Evolutionary conservation across 2,888 invertebrate species (phyloP).

Genomic region (Rotaria macrura): DNA sequence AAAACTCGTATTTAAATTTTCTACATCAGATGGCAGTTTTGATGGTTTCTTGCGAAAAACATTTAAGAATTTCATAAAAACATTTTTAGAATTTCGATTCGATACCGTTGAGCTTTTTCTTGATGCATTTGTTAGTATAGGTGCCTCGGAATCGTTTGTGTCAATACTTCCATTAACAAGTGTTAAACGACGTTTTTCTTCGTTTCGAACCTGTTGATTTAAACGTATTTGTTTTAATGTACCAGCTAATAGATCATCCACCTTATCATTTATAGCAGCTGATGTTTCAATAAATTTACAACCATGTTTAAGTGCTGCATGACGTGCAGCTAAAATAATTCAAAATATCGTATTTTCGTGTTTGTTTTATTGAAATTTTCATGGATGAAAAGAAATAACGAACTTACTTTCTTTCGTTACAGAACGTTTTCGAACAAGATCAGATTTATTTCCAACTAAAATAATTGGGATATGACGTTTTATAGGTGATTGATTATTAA

Average conservation of each 20-base stretch:
- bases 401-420: constrained; percentile 25
- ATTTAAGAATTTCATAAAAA: neutral
- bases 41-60: constrained; percentile 7
- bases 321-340: constrained; percentile 17
- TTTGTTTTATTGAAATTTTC: neutral
- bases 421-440: constrained; percentile 31
- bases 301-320: constrained; percentile 20
- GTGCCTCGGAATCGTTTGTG: neutral
- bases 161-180: neutral
- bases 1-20: neutral
- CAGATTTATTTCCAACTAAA: constrained; percentile 33
- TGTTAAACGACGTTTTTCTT: constrained; percentile 1
- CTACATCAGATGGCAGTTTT: neutral
- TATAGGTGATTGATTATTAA: neutral
- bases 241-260: constrained; percentile 33
- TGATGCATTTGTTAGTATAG: neutral
- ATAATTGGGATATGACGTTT: constrained; percentile 20
- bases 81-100: neutral
- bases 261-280: constrained; percentile 32
- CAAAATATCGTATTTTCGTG: neutral
- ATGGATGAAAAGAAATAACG: no score
- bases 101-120: neutral
- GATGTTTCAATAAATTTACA: constrained; percentile 33
- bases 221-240: constrained; percentile 32
- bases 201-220: constrained; percentile 10